A percentile compares a stretch with the other conserved stretches of the same genome.
Evolutionary conservation across 2,113 vertebrate species (phyloP).

Genomic region (Galbula dea): DNA sequence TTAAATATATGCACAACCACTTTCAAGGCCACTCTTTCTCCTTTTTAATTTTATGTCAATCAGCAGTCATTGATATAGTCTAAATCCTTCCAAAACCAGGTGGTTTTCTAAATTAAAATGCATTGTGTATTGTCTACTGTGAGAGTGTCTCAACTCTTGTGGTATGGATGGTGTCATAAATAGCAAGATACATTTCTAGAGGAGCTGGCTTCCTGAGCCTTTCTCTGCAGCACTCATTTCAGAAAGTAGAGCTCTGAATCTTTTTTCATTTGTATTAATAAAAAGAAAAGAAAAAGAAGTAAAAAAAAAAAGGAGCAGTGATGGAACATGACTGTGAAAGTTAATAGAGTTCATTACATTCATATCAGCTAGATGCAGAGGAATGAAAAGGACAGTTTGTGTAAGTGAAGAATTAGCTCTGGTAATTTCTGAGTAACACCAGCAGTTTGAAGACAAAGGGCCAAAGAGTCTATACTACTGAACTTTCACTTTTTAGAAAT

Average conservation of each 20-base stretch:
- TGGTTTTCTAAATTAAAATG: conserved; percentile 3
- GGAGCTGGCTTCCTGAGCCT: neutral
- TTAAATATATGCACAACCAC: conserved; percentile 37
- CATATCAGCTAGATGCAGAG: neutral
- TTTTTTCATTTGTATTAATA: neutral
- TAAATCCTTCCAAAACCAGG: neutral
- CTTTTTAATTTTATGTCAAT: conserved; percentile 39
- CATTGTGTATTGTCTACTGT: neutral
- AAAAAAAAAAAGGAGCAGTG: neutral
- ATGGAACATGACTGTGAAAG: neutral
- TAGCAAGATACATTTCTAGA: neutral
- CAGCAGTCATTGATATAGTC: neutral
- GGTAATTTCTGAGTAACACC: neutral
- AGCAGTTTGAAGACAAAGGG: neutral
- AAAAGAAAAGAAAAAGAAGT: neutral
- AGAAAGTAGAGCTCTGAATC: neutral
- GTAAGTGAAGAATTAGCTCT: conserved; percentile 3
- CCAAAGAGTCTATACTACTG: neutral
- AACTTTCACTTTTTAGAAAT: neutral
- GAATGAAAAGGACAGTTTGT: neutral
- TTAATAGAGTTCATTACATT: conserved; percentile 1
- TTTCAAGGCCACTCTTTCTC: neutral
- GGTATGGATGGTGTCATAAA: neutral
- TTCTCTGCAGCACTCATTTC: neutral
- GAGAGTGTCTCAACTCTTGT: neutral